Conservation (phyloP, 2,113 vertebrate genomes). For the Trematomus loennbergii region DNA sequence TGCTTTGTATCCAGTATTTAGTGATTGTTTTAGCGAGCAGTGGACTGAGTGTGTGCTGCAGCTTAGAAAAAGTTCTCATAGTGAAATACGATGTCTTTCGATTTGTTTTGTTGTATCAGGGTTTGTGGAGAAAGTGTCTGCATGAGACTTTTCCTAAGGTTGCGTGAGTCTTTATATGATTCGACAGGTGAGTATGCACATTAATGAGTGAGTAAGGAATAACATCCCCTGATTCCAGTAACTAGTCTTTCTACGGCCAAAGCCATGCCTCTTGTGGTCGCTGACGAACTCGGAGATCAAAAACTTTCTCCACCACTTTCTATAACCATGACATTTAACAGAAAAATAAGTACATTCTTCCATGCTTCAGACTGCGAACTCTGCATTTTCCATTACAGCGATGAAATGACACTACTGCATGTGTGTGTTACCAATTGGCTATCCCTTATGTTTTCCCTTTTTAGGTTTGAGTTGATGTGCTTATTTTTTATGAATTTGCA, state of each 20-base stretch:
- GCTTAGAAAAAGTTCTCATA: neutral
- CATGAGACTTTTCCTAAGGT: slow-evolving; percentile 10
- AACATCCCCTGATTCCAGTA: slow-evolving; percentile 64
- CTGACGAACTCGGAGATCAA: slow-evolving; percentile 68
- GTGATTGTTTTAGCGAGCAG: neutral
- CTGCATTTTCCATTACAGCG: slow-evolving; percentile 44
- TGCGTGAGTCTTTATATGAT: slow-evolving; percentile 46
- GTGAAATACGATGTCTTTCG: neutral
- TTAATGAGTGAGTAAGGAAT: slow-evolving; percentile 45
- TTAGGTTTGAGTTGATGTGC: neutral
- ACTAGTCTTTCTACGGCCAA: slow-evolving; percentile 10
- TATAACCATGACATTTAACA: slow-evolving; percentile 17
- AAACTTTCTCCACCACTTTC: slow-evolving; percentile 54
- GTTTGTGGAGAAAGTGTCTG: neutral
- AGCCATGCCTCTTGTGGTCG: slow-evolving; percentile 49
- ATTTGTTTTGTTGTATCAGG: neutral
- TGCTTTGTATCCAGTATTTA: neutral
- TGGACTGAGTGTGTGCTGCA: neutral
- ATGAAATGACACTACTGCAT: neutral
- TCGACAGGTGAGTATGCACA: slow-evolving; percentile 66
- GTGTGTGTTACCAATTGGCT: neutral
- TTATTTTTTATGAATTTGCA: slow-evolving; percentile 3
- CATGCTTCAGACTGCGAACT: slow-evolving; percentile 21
- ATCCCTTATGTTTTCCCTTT: slow-evolving; percentile 7
- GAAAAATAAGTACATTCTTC: slow-evolving; percentile 15